Percentiles rank a stretch among this genome's conserved stretches.
phyloP scores from a whole-genome alignment of 2,888 invertebrate species.

The Temnothorax ravouxi region DNA sequence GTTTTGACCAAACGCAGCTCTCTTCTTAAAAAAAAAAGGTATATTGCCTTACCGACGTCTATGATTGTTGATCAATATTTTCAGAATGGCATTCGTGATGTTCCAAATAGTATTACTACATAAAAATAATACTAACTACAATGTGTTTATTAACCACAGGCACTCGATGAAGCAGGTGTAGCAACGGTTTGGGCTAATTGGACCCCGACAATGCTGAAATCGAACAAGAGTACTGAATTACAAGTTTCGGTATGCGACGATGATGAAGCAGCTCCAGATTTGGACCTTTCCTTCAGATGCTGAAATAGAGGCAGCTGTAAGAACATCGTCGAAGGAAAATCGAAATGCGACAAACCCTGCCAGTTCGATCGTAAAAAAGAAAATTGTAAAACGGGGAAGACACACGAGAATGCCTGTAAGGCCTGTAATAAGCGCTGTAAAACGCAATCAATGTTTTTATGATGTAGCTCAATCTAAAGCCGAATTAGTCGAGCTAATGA shows the following conservation, averaged over 20 bases:
- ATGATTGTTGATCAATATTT: conserved; percentile 3
- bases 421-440: conserved; percentile 20
- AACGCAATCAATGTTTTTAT: conserved; percentile 18
- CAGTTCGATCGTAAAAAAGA: background rate
- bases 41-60: background rate
- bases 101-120: conserved; percentile 12
- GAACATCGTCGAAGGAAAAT: conserved; percentile 14
- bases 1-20: too few species aligned
- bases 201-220: background rate
- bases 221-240: conserved; percentile 18
- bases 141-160: background rate
- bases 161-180: conserved; percentile 14
- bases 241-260: background rate
- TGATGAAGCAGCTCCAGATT: background rate
- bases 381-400: conserved; percentile 6
- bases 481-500: background rate
- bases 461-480: conserved; percentile 7
- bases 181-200: background rate
- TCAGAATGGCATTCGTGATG: background rate
- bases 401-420: background rate
- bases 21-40: conserved; percentile 2
- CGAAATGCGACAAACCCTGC: background rate
- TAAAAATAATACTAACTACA: conserved; percentile 8
- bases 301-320: background rate
- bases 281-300: background rate